A percentile compares a stretch with the other conserved stretches of the same genome.
These are phyloP conservation scores for Graptemys geographica DNA, from an alignment of 2,797 vertebrate species.

Conservation along the genomic window DNA sequence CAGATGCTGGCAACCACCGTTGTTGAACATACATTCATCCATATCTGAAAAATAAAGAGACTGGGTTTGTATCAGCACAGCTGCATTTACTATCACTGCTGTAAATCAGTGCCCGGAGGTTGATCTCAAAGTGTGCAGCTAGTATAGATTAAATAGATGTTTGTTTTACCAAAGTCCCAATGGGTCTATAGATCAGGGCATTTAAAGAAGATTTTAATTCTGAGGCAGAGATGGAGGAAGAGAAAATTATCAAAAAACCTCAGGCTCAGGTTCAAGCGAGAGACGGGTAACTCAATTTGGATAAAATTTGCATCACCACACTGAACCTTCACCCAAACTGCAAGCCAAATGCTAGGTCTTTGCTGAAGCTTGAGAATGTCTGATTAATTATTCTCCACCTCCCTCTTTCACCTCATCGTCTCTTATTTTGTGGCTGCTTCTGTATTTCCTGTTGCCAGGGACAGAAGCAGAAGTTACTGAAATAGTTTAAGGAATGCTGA, in stretches of 20 bases:
- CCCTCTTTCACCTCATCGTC: neutral
- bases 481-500: conserved; percentile 7
- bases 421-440: conserved; percentile 13
- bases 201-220: neutral
- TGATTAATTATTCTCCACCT: neutral
- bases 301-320: neutral
- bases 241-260: neutral
- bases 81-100: neutral
- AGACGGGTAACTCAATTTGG: neutral
- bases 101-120: accelerated
- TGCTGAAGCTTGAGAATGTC: neutral
- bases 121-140: neutral
- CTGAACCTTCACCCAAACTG: neutral
- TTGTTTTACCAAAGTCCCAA: accelerated
- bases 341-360: neutral
- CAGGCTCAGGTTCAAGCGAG: neutral
- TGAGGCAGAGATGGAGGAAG: neutral
- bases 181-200: neutral
- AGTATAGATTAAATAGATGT: accelerated
- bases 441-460: neutral
- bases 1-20: conserved; percentile 95
- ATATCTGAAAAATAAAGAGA: conserved; percentile 84
- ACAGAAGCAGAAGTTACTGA: conserved; percentile 14
- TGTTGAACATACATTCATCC: conserved; percentile 95
- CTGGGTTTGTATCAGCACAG: neutral